Evolutionary conservation across 2,888 invertebrate genomes (phyloP).

Genomic region (Smittia aterrima): DNA sequence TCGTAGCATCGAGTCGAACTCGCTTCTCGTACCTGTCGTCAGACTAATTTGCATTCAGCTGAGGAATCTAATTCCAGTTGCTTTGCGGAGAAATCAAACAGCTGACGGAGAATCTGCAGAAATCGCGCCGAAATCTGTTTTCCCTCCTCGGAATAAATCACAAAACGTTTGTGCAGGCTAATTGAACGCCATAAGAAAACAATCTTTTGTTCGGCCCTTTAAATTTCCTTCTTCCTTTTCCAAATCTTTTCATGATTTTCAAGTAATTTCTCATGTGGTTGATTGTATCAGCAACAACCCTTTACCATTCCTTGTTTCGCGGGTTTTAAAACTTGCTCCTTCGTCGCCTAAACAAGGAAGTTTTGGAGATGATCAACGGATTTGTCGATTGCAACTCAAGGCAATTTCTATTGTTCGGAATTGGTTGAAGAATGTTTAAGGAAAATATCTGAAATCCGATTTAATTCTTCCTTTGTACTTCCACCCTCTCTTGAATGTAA

Average conservation of each 20-base stretch:
- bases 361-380: neutral
- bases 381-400: neutral
- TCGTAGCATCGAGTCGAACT: no score
- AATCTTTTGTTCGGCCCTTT: slow-evolving; percentile 17
- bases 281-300: slow-evolving; percentile 17
- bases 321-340: slow-evolving; percentile 21
- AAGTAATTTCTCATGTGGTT: slow-evolving; percentile 13
- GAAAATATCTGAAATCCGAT: neutral
- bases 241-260: slow-evolving; percentile 17
- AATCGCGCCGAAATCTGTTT: slow-evolving; percentile 19
- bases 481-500: neutral
- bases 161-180: slow-evolving; percentile 18
- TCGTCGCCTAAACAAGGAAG: neutral
- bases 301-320: slow-evolving; percentile 29
- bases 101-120: slow-evolving; percentile 16
- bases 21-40: neutral
- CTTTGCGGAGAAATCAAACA: slow-evolving; percentile 26
- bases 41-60: no score
- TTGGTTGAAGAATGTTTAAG: neutral
- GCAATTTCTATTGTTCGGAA: neutral
- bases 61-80: no score
- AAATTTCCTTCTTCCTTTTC: slow-evolving; percentile 25
- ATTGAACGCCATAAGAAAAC: slow-evolving; percentile 11
- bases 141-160: slow-evolving; percentile 2
- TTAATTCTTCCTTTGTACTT: neutral